phyloP scores from a whole-genome alignment of 1,140 invertebrate species.

The Caligus rogercresseyi region DNA sequence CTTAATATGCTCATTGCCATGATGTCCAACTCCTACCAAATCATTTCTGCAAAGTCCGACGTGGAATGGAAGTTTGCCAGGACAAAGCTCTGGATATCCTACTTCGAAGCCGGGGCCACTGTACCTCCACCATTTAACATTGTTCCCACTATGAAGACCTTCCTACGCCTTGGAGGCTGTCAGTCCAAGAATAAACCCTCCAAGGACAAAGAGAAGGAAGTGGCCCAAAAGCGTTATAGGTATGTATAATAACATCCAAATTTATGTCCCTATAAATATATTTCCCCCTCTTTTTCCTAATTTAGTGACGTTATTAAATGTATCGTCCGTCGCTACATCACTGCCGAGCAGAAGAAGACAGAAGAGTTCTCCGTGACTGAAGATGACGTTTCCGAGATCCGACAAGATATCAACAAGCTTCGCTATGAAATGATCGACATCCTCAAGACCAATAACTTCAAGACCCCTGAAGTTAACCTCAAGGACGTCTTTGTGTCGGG shows the following conservation, averaged over 20 bases:
- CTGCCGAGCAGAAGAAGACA: conserved; percentile 53
- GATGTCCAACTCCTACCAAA: conserved; percentile 84
- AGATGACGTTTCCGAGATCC: conserved; percentile 88
- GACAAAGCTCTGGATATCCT: conserved; percentile 71
- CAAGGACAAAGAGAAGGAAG: conserved; percentile 20
- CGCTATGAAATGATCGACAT: conserved; percentile 67
- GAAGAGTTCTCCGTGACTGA: conserved; percentile 74
- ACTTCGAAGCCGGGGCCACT: conserved; percentile 68
- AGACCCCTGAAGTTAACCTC: conserved; percentile 35
- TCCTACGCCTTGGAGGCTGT: conserved; percentile 41
- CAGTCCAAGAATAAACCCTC: conserved; percentile 2
- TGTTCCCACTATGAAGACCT: conserved; percentile 46
- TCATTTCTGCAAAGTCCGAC: conserved; percentile 54
- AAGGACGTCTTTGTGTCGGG: conserved; percentile 26
- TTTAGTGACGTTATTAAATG: conserved; percentile 52
- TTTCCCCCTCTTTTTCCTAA: conserved; percentile 36
- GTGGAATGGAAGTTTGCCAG: conserved; percentile 80
- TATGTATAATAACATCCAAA: too few species aligned
- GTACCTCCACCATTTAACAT: conserved; percentile 71
- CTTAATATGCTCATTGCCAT: conserved; percentile 88
- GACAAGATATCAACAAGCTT: conserved; percentile 74
- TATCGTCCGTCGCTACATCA: conserved; percentile 62
- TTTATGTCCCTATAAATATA: too few species aligned
- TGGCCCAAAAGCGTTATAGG: conserved; percentile 11
- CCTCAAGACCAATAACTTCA: conserved; percentile 55